Percentiles rank a stretch among this genome's conserved stretches.
phyloP scores from a whole-genome alignment of 2,888 invertebrate genomes.

The Linnaemya tessellans region DNA sequence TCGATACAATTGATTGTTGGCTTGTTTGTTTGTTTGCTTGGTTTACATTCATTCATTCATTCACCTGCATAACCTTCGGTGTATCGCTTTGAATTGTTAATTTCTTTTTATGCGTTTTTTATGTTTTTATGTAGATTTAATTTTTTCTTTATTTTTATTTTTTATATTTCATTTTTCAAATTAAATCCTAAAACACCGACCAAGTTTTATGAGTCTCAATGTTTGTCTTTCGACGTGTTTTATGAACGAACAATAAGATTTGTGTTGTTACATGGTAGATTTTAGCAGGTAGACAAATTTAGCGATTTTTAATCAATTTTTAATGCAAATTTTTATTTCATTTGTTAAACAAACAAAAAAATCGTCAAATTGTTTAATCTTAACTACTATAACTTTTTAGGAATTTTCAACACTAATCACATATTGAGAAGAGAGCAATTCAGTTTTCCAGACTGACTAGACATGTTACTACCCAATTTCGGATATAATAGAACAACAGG shows the following conservation, averaged over 20 bases:
- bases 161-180: neutral
- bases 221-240: slow-evolving; percentile 3
- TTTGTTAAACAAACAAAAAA: too few species aligned
- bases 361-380: too few species aligned
- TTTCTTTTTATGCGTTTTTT: slow-evolving; percentile 52
- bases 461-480: too few species aligned
- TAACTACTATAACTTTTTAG: too few species aligned
- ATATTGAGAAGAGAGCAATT: too few species aligned
- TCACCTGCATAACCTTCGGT: slow-evolving; percentile 68
- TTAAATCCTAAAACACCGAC: slow-evolving; percentile 47
- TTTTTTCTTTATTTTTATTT: slow-evolving; percentile 29
- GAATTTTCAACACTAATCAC: too few species aligned
- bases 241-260: neutral
- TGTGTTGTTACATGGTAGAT: neutral
- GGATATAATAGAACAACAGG: too few species aligned
- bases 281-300: neutral
- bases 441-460: too few species aligned
- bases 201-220: slow-evolving; percentile 28
- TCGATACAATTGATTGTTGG: slow-evolving; percentile 43
- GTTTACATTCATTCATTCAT: slow-evolving; percentile 32
- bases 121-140: slow-evolving; percentile 37
- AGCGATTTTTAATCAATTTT: too few species aligned
- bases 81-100: slow-evolving; percentile 56
- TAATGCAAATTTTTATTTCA: too few species aligned
- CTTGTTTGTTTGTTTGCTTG: slow-evolving; percentile 38